Base-by-base conservation (phyloP, 2,797 vertebrate species). In the Gallinago nigripennis region DNA sequence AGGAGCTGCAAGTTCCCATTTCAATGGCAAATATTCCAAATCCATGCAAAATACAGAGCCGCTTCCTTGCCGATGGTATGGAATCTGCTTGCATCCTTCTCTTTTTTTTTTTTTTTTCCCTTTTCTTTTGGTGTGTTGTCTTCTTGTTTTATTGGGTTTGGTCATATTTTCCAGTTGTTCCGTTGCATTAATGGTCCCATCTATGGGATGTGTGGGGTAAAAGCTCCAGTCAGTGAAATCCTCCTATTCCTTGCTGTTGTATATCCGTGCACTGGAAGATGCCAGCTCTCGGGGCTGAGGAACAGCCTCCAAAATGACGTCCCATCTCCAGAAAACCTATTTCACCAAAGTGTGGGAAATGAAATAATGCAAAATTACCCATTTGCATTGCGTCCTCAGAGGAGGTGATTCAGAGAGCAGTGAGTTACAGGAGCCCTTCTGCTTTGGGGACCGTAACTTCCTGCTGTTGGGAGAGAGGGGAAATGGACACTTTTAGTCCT, bases 31-130 rank as follows among this genome's bases (percentile, higher is more conserved):
- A 1, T 5, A 0, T 24, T 46, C 50, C 11, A 8, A 30, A 11
- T 3, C 14, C 5, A 0, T 11, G 70, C 48, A 6, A 37, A 45
- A 3, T 1, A 6, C 63, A 35, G 58, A 58, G 61, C 39, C 16
- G 0, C 3, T 27, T 48, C 37, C 0, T 3, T 61, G 84, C n/a
- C 57, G 51, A 1, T 18, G 53, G 8, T 15, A 9, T 0, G 13
- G 12, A 28, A 8, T 45, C 68, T 41, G 37, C 31, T 64, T 17
- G 45, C 6, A 35, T 23, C n/a, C n/a, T 35, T 25, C 56, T 58
- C 14, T 16, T 16, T 24, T 23, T 15, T 11, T 16, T 24, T 21
- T 30, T 48, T 23, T 24, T 24, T 11, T 8, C 8, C 50, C 27
- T 11, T 35, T 33, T 19, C 50, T 51, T 37, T n/a, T 11, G 27